These are phyloP conservation scores for Dasysyrphus albostriatus DNA, from an alignment of 2,888 invertebrate genomes.

Conservation along the genomic window DNA sequence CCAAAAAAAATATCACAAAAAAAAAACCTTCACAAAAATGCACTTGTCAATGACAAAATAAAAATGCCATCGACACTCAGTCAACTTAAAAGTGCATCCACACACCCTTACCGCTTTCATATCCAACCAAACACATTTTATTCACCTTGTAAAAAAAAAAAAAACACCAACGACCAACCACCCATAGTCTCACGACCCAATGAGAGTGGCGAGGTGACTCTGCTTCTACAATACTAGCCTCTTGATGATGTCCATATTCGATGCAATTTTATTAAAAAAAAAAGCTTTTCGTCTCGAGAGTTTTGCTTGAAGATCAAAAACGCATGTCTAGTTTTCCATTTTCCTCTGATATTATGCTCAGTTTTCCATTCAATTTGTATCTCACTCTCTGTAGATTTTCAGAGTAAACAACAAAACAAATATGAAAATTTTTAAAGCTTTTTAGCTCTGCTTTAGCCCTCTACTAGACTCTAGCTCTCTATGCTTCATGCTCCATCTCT, in stretches of 20 bases:
- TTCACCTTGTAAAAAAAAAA: slow-evolving; percentile 40
- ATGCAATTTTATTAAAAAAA: slow-evolving; percentile 42
- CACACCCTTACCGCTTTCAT: slow-evolving; percentile 42
- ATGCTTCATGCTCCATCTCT: slow-evolving; percentile 25
- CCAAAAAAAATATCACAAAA: slow-evolving; percentile 50
- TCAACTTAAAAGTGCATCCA: slow-evolving; percentile 68
- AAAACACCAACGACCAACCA: slow-evolving; percentile 28
- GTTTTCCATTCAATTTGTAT: slow-evolving; percentile 21
- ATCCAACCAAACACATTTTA: slow-evolving; percentile 36
- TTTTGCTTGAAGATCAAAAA: slow-evolving; percentile 30
- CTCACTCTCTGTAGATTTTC: slow-evolving; percentile 1
- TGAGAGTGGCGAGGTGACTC: slow-evolving; percentile 20
- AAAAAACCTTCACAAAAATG: slow-evolving; percentile 70
- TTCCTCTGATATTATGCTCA: slow-evolving; percentile 41
- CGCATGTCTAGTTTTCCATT: slow-evolving; percentile 64
- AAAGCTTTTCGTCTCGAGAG: slow-evolving; percentile 55
- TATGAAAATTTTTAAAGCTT: slow-evolving; percentile 15
- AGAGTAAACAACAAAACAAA: background rate
- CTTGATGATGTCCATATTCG: slow-evolving; percentile 47
- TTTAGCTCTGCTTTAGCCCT: background rate
- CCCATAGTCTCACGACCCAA: slow-evolving; percentile 46
- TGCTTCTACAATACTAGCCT: slow-evolving; percentile 9
- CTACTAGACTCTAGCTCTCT: background rate
- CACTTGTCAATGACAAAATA: slow-evolving; percentile 72
- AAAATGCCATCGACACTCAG: slow-evolving; percentile 75